These are phyloP conservation scores for Crossocerus cetratus DNA, from an alignment of 2,888 invertebrate genomes.

Conservation along the genomic window DNA sequence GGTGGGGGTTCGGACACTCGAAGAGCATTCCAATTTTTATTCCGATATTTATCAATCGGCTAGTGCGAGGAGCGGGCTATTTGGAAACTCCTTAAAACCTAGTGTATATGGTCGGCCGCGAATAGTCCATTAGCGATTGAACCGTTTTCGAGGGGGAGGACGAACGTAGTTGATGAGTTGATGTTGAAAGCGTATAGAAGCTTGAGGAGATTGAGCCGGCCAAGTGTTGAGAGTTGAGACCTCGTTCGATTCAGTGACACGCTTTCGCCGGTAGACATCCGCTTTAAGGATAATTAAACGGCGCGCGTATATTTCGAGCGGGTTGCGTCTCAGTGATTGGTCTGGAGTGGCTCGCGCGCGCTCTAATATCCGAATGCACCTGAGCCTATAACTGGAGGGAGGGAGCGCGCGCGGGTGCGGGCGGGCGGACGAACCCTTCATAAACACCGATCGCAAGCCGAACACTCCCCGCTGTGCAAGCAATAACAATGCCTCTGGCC, in stretches of 20 bases:
- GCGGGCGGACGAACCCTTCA: constrained; percentile 59
- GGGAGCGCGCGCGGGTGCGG: constrained; percentile 24
- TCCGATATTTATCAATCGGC: no score
- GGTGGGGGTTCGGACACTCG: no score
- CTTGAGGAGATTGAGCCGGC: no score
- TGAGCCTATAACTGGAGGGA: constrained; percentile 68
- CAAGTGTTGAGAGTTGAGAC: no score
- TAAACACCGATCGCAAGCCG: constrained; percentile 67
- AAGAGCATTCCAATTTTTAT: no score
- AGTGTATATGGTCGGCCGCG: no score
- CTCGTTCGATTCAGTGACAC: constrained; percentile 25
- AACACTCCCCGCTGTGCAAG: constrained; percentile 50
- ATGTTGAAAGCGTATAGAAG: no score
- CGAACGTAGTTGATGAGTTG: no score
- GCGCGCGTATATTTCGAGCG: constrained; percentile 35
- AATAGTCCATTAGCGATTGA: no score
- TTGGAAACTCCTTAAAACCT: no score
- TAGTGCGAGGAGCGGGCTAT: no score
- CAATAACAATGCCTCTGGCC: constrained; percentile 41
- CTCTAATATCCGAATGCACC: constrained; percentile 69
- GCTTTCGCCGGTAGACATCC: not conserved
- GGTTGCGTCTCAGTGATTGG: constrained; percentile 58
- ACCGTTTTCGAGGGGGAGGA: no score
- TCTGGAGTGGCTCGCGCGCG: constrained; percentile 39
- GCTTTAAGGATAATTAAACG: constrained; percentile 20